phyloP scores from a whole-genome alignment of 2,113 vertebrate genomes.

The Epinephelus fuscoguttatus region DNA sequence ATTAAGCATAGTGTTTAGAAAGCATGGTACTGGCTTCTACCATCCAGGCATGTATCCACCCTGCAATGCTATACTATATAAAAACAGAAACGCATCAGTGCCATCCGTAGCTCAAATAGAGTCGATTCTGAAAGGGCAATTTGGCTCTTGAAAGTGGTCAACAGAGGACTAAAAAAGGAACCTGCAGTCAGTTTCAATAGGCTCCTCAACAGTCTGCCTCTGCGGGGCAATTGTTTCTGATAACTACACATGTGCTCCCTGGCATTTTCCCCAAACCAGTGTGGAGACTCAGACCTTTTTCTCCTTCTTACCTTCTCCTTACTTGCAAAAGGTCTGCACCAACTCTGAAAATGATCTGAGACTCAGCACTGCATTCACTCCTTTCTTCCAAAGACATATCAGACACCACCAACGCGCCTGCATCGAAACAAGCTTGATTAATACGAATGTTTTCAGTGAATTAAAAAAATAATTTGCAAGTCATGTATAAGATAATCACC shows the following conservation, averaged over 20 bases:
- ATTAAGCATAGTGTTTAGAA: neutral
- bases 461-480: neutral
- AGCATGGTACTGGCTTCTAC: neutral
- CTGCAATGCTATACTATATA: neutral
- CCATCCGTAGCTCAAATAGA: neutral
- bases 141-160: neutral
- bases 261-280: constrained; percentile 4
- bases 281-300: constrained; percentile 12
- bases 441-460: neutral
- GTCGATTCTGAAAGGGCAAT: neutral
- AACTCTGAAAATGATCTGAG: neutral
- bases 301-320: neutral
- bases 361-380: neutral
- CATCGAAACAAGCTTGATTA: neutral
- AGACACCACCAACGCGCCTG: neutral
- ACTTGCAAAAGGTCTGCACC: neutral
- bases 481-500: neutral
- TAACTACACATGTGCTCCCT: neutral
- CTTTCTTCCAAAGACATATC: neutral
- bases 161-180: neutral
- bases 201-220: neutral
- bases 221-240: neutral
- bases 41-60: neutral
- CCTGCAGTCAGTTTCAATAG: neutral
- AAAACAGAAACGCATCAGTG: neutral